Evolutionary conservation across 2,113 vertebrate genomes (phyloP).

Genomic region (Stictonetta naevosa): DNA sequence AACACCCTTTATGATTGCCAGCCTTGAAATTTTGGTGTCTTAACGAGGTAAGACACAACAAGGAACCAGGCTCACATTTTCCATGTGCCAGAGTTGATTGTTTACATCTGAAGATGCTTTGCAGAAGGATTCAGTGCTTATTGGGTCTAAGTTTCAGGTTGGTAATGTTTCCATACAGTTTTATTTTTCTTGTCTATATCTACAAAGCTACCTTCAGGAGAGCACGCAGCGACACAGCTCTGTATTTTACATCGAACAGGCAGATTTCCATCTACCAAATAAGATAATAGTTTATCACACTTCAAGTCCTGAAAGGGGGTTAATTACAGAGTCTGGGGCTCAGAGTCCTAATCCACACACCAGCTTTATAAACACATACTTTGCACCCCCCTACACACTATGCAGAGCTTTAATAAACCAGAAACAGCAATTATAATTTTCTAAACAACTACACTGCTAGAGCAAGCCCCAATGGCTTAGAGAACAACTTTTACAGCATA

Average conservation of each 20-base stretch:
- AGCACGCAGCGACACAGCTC: not conserved
- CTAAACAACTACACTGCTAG: not conserved
- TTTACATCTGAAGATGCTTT: not conserved
- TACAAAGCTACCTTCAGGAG: not conserved
- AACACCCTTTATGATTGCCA: not conserved
- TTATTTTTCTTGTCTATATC: not conserved
- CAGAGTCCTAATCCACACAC: not conserved
- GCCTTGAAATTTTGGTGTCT: not conserved
- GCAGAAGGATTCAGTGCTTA: not conserved
- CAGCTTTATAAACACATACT: not conserved
- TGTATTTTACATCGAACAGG: not conserved
- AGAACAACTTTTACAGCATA: not conserved
- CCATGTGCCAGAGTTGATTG: rapidly evolving
- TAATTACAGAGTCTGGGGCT: not conserved
- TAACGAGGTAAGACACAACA: not conserved
- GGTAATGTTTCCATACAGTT: not conserved
- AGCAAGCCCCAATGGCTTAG: not conserved
- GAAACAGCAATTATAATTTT: not conserved
- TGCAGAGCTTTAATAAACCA: not conserved
- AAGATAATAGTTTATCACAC: not conserved
- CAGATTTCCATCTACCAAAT: not conserved
- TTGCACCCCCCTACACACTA: not conserved
- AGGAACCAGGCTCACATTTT: not conserved
- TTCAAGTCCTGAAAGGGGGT: not conserved
- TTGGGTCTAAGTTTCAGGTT: not conserved